Base-by-base conservation (phyloP, 2,113 vertebrate species). In the Hystrix cristata region DNA sequence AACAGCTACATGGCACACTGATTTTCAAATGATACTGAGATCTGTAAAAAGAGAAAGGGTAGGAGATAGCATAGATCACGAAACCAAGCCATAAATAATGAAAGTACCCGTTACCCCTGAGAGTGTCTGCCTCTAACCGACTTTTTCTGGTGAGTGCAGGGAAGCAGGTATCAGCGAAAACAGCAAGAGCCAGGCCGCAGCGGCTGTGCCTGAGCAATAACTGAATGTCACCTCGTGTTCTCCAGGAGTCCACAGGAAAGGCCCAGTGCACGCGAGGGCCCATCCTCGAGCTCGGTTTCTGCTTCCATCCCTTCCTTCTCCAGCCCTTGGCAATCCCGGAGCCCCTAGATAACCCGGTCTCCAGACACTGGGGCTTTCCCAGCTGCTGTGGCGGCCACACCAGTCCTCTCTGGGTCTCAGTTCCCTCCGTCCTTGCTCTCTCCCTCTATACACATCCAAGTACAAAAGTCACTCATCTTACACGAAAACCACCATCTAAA, bases 1-100 rank as follows among this genome's bases (percentile, higher is more conserved):
- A 96, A 74, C 18, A 95, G 65, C 69, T 85, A 48, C 80, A 71
- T 85, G 5, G 12, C 55, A n/a, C 14, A 72, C 16, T 29, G 53
- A 43, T 90, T 65, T 96, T 97, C 67, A 93, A 94, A 90, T 94
- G 74, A 57, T 86, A 72, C 78, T 94, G 84, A 94, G 90, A 93
- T 76, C 60, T 67, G 86, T 95, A 87, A 94, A 94, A 96, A 98
- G 95, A 98, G 98, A 98, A 98, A 98, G 98, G 97, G 96, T 98
- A 98, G 95, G 79, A 91, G 87, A 87, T 91, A 83, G 71, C 65
- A 97, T 79, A 16, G n/a, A 97, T 94, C 97, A 90, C 78, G 98
- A 99, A 99, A 98, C 97, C 91, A 76, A 92, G 59, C 90, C 98
- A 97, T 97, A 91, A 98, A 98, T 98, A 98, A 98, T 85, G 80